These are phyloP conservation scores for Gymnothorax javanicus DNA, from an alignment of 2,797 vertebrate species.

Conservation along the genomic window DNA sequence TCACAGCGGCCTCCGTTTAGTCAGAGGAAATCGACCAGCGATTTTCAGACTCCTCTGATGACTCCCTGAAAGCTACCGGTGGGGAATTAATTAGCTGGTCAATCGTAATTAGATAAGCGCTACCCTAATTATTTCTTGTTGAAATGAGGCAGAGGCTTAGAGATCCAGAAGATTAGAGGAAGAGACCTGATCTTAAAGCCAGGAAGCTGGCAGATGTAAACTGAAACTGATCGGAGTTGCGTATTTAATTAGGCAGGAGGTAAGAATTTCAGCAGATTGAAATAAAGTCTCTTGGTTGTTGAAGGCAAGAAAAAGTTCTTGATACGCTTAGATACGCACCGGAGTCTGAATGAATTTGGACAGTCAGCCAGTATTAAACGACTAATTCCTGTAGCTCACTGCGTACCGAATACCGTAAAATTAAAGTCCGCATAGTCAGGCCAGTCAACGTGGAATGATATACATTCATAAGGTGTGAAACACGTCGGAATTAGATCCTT, in stretches of 20 bases:
- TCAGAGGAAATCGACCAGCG: not conserved
- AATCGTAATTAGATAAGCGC: not conserved
- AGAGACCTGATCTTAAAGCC: not conserved
- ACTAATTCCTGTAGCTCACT: no score
- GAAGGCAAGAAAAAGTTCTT: not conserved
- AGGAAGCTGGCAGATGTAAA: not conserved
- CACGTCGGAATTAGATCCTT: no score
- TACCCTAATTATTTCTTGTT: not conserved
- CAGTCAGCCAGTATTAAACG: no score
- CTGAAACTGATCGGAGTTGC: not conserved
- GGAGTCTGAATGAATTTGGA: no score
- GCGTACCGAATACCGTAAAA: no score
- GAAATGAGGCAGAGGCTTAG: not conserved
- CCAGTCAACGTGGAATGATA: no score
- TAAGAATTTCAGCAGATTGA: not conserved
- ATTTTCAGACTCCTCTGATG: not conserved
- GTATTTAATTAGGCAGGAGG: not conserved
- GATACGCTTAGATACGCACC: no score
- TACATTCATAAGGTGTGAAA: no score
- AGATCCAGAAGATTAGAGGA: not conserved
- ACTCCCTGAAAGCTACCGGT: not conserved
- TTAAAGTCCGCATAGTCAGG: no score
- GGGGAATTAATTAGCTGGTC: slow-evolving; percentile 7
- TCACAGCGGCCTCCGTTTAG: not conserved
- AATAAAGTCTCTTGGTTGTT: not conserved